These are phyloP conservation scores for Tillus elongatus DNA, from an alignment of 2,888 invertebrate species.

Conservation along the genomic window DNA sequence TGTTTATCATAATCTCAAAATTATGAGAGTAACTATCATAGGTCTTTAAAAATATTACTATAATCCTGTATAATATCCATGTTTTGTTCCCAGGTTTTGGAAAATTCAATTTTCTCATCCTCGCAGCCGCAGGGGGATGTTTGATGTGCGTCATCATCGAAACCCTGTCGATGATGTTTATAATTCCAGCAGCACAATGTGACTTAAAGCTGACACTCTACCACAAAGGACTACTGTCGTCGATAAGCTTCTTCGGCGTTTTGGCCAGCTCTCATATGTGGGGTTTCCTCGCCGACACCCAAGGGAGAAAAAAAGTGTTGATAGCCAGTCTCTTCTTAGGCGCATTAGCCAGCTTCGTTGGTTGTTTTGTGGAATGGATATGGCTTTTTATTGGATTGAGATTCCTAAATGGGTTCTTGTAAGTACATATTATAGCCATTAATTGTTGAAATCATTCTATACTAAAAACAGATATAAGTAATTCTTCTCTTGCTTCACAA, in stretches of 20 bases:
- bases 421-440: conserved; percentile 23
- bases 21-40: too few relatives aligned
- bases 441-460: too few relatives aligned
- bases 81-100: too few relatives aligned
- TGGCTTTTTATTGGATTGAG: conserved; percentile 46
- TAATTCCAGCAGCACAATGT: conserved; percentile 59
- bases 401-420: conserved; percentile 48
- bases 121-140: conserved; percentile 53
- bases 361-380: conserved; percentile 44
- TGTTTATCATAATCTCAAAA: too few relatives aligned
- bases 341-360: conserved; percentile 43
- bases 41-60: too few relatives aligned
- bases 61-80: too few relatives aligned
- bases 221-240: conserved; percentile 55
- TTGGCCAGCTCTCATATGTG: conserved; percentile 50
- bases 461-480: too few relatives aligned
- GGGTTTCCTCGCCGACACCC: conserved; percentile 51
- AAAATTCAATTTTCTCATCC: conserved; percentile 50
- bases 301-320: conserved; percentile 44
- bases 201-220: conserved; percentile 53
- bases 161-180: conserved; percentile 55
- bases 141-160: conserved; percentile 61
- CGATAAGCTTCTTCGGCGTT: conserved; percentile 57
- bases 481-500: too few relatives aligned
- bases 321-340: conserved; percentile 44